Percentiles rank a stretch among this genome's conserved stretches.
These are phyloP conservation scores for Polyergus mexicanus DNA, from an alignment of 1,140 invertebrate species.

Conservation along the genomic window DNA sequence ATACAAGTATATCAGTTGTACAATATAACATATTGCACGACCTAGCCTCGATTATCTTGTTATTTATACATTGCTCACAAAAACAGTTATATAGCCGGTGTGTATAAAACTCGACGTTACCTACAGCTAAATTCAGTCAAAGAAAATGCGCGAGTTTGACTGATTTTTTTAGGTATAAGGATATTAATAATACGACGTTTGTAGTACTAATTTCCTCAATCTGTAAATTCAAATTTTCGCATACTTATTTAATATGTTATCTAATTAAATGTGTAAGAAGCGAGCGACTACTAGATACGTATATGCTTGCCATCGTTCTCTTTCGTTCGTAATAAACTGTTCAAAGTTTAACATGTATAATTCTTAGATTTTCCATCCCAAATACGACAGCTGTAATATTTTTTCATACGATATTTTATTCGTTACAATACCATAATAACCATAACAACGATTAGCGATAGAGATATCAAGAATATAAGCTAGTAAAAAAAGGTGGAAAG, in stretches of 20 bases:
- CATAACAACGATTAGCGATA: not conserved
- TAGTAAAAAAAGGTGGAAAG: not conserved
- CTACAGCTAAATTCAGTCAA: constrained; percentile 68
- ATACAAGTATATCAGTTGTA: not conserved
- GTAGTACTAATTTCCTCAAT: constrained; percentile 75
- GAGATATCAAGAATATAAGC: not conserved
- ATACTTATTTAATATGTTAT: constrained; percentile 76
- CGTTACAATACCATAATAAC: not conserved
- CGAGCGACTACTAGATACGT: constrained; percentile 64
- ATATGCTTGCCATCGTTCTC: constrained; percentile 73
- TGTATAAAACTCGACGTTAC: constrained; percentile 73
- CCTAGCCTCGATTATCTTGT: constrained; percentile 66
- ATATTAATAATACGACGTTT: constrained; percentile 77
- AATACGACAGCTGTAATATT: not conserved
- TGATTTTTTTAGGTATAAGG: constrained; percentile 74
- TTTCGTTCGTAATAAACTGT: constrained; percentile 80
- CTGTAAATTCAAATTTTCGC: constrained; percentile 78
- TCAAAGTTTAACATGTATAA: constrained; percentile 75
- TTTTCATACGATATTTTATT: not conserved
- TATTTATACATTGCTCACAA: constrained; percentile 63
- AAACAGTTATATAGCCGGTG: constrained; percentile 69
- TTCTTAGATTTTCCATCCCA: constrained; percentile 9
- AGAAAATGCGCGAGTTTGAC: constrained; percentile 74
- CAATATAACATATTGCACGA: constrained; percentile 47
- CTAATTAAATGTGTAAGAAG: constrained; percentile 74